Percentiles rank a stretch among this genome's conserved stretches.
These are phyloP conservation scores for Halyomorpha halys DNA, from an alignment of 1,140 invertebrate species.

Conservation along the genomic window DNA sequence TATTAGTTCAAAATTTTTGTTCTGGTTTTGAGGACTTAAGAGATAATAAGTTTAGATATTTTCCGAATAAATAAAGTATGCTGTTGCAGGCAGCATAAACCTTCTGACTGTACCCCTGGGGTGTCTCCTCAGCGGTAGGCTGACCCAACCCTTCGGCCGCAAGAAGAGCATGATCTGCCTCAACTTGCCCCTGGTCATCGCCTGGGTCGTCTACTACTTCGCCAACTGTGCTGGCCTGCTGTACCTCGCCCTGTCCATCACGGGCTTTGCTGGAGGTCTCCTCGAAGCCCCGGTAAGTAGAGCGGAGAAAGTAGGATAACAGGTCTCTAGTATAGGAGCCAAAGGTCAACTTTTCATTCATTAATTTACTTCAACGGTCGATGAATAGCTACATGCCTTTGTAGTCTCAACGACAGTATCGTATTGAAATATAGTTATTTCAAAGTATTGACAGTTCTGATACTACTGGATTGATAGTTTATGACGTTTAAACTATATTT, in stretches of 20 bases:
- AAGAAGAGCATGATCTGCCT: slow-evolving; percentile 55
- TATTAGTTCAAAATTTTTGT: too few species aligned
- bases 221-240: slow-evolving; percentile 47
- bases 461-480: too few species aligned
- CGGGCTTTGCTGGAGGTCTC: slow-evolving; percentile 59
- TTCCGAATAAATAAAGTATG: neutral
- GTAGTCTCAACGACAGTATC: too few species aligned
- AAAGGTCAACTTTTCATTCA: too few species aligned
- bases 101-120: slow-evolving; percentile 64
- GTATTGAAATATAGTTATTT: too few species aligned
- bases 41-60: too few species aligned
- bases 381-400: too few species aligned
- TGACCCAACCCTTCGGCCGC: slow-evolving; percentile 57
- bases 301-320: neutral
- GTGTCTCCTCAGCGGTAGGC: slow-evolving; percentile 55
- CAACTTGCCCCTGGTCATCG: slow-evolving; percentile 57
- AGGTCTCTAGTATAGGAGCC: too few species aligned
- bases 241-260: slow-evolving; percentile 53
- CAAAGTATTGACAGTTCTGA: too few species aligned
- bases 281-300: slow-evolving; percentile 62
- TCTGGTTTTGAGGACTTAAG: too few species aligned
- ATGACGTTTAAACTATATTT: too few species aligned
- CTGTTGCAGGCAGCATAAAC: slow-evolving; percentile 58
- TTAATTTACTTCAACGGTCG: too few species aligned
- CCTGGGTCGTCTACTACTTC: slow-evolving; percentile 60